These are phyloP conservation scores for Mechanitis mazaeus DNA, from an alignment of 2,888 invertebrate species.

Conservation along the genomic window DNA sequence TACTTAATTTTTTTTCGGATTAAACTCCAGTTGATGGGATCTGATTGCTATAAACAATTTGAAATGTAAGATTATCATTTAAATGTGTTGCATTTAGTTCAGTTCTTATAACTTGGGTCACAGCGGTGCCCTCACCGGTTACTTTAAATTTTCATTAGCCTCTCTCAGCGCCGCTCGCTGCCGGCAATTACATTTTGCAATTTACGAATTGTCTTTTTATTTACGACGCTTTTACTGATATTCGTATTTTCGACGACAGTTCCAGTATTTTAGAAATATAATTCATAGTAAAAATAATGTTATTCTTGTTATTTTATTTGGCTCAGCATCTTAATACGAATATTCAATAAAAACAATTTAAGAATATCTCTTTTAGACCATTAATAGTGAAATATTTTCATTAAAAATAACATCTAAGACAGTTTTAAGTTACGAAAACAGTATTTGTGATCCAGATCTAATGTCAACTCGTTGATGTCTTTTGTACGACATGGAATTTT, in stretches of 20 bases:
- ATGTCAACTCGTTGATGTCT: slow-evolving; percentile 58
- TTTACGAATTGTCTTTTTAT: slow-evolving; percentile 65
- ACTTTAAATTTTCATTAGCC: slow-evolving; percentile 72
- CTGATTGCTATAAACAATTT: too few species aligned
- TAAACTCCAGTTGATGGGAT: too few species aligned
- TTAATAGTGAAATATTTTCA: too few species aligned
- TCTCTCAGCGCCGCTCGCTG: slow-evolving; percentile 35
- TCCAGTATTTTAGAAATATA: slow-evolving; percentile 3
- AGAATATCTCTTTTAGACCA: too few species aligned
- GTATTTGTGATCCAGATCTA: background rate
- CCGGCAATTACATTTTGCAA: slow-evolving; percentile 63
- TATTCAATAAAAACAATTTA: too few species aligned
- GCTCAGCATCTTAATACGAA: too few species aligned
- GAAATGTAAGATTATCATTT: too few species aligned
- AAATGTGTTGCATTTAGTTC: background rate
- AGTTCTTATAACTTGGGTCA: slow-evolving; percentile 28
- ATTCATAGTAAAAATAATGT: too few species aligned
- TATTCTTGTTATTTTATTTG: too few species aligned
- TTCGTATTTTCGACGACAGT: slow-evolving; percentile 27
- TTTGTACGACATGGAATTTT: slow-evolving; percentile 42
- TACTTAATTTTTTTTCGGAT: too few species aligned
- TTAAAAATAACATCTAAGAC: background rate
- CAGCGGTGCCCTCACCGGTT: slow-evolving; percentile 47
- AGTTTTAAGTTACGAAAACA: background rate
- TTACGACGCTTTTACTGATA: slow-evolving; percentile 42